Conservation (phyloP, 1,140 invertebrate genomes). For the Dendroctonus valens region DNA sequence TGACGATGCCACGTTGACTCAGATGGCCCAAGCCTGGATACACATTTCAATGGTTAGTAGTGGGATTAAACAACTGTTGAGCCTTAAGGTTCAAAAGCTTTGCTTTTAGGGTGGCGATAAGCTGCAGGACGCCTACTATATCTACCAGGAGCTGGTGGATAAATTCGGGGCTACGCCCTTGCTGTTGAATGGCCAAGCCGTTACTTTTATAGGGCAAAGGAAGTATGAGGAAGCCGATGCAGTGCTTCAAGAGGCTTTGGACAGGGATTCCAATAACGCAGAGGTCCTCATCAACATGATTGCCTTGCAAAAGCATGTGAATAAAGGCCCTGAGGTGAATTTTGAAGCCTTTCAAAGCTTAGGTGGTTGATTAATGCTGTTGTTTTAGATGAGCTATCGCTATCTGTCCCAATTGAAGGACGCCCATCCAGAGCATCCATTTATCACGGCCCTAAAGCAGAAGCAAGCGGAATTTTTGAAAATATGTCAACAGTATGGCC, state of each 20-base stretch:
- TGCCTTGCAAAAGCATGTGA: constrained; percentile 80
- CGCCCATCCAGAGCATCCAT: constrained; percentile 78
- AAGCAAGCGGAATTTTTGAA: constrained; percentile 82
- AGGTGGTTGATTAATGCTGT: neutral
- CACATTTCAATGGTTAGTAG: constrained; percentile 74
- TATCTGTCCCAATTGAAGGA: constrained; percentile 86
- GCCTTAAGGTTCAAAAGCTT: constrained; percentile 12
- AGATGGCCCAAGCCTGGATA: constrained; percentile 93
- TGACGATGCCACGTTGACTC: constrained; percentile 95
- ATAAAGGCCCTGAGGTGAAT: constrained; percentile 80
- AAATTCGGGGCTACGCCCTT: constrained; percentile 87
- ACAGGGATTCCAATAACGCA: constrained; percentile 92
- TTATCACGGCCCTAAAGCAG: constrained; percentile 68
- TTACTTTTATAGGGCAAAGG: constrained; percentile 84
- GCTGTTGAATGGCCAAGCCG: constrained; percentile 89
- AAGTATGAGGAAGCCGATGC: constrained; percentile 94
- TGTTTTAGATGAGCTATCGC: constrained; percentile 64
- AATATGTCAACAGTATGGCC: constrained; percentile 65
- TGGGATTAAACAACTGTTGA: neutral
- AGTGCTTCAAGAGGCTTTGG: constrained; percentile 84
- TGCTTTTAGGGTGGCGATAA: constrained; percentile 85
- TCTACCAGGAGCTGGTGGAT: constrained; percentile 95
- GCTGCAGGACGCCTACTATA: constrained; percentile 97
- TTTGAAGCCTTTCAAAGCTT: neutral
- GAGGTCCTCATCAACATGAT: constrained; percentile 93